Percentiles rank a stretch among this genome's conserved stretches.
Conservation (phyloP, 37 sponge, comb jelly and placozoan species). For the Axinella damicornis region DNA sequence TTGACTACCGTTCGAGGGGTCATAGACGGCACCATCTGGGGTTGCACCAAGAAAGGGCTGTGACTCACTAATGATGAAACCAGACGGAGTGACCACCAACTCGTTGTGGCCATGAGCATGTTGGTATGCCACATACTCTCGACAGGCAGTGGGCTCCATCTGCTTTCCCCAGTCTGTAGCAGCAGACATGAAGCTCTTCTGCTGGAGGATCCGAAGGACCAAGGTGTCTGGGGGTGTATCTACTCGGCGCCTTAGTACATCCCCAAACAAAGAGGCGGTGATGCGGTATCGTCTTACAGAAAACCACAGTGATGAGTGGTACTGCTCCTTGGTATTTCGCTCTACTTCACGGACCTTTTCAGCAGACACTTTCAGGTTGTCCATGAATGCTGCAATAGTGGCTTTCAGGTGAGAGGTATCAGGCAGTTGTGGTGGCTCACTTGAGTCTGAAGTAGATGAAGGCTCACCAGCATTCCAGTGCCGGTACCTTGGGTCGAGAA, state of each 20-base stretch:
- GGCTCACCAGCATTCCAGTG: background rate
- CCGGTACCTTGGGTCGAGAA: slow-evolving; percentile 18
- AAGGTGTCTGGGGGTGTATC: slow-evolving; percentile 53
- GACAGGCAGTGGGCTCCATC: slow-evolving; percentile 14
- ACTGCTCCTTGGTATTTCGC: slow-evolving; percentile 39
- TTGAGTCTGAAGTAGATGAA: too few relatives aligned
- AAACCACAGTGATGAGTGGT: slow-evolving; percentile 41
- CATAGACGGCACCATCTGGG: slow-evolving; percentile 71
- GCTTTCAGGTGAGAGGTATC: background rate
- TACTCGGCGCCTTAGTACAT: slow-evolving; percentile 17
- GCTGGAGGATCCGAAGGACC: slow-evolving; percentile 51
- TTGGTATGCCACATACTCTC: slow-evolving; percentile 34
- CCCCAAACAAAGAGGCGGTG: slow-evolving; percentile 61
- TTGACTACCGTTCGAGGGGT: slow-evolving; percentile 39
- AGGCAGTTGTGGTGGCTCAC: background rate
- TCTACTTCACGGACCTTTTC: slow-evolving; percentile 42
- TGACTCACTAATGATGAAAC: slow-evolving; percentile 37
- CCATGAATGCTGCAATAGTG: slow-evolving; percentile 46
- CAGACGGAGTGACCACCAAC: slow-evolving; percentile 41
- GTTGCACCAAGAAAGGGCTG: slow-evolving; percentile 62
- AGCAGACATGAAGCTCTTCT: too few relatives aligned
- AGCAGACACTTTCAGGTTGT: slow-evolving; percentile 7
- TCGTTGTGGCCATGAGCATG: slow-evolving; percentile 41
- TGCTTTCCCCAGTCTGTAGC: slow-evolving; percentile 57
- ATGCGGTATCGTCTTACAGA: slow-evolving; percentile 35